Percentiles rank a stretch among this genome's conserved stretches.
phyloP scores from a whole-genome alignment of 2,888 invertebrate species.

The Rhynchonema sp. region DNA sequence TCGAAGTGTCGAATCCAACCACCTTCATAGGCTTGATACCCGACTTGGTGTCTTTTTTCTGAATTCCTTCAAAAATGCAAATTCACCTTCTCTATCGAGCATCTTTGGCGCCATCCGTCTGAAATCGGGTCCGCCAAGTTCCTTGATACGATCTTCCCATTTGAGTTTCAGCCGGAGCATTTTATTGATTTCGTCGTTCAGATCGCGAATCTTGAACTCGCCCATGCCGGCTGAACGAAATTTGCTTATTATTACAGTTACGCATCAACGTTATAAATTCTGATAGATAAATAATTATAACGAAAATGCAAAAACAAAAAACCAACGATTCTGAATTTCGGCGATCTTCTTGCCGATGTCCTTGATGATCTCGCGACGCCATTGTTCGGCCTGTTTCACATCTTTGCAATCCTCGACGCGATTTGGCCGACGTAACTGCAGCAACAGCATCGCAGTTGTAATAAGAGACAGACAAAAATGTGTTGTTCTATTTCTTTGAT shows the following conservation, averaged over 20 bases:
- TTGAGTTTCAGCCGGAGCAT: conserved; percentile 54
- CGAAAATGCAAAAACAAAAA: conserved; percentile 2
- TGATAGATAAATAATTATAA: conserved; percentile 1
- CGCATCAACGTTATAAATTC: too few species aligned
- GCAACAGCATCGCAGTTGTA: too few species aligned
- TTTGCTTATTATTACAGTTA: too few species aligned
- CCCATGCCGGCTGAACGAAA: conserved; percentile 71
- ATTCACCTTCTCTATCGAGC: conserved; percentile 63
- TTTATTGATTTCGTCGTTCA: conserved; percentile 99
- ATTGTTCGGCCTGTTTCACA: conserved; percentile 76
- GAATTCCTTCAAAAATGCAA: background rate
- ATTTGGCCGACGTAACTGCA: too few species aligned
- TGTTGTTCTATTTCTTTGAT: too few species aligned
- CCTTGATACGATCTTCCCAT: conserved; percentile 90
- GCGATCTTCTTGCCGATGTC: conserved; percentile 96
- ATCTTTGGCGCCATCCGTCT: conserved; percentile 23
- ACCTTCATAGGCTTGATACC: too few species aligned
- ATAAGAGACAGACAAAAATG: too few species aligned
- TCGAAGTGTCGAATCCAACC: too few species aligned
- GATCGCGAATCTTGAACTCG: conserved; percentile 85
- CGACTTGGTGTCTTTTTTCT: too few species aligned
- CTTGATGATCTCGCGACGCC: conserved; percentile 82
- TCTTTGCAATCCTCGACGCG: conserved; percentile 54
- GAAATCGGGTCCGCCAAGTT: conserved; percentile 75
- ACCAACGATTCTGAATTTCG: conserved; percentile 80